phyloP scores from a whole-genome alignment of 2,113 vertebrate species.

The Calidris pygmaea region DNA sequence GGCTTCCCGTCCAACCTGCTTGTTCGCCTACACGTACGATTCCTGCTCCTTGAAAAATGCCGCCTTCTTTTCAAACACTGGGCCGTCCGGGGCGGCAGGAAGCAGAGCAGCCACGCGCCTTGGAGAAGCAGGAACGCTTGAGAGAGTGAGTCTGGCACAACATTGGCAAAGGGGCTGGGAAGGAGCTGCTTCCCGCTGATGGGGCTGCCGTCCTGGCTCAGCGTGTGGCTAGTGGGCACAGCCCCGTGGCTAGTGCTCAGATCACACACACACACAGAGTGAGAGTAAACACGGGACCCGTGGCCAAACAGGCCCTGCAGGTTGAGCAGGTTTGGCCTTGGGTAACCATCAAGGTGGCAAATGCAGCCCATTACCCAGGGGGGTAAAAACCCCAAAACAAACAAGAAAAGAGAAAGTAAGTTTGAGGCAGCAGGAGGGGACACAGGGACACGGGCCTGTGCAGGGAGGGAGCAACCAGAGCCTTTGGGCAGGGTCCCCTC shows the following conservation, averaged over 20 bases:
- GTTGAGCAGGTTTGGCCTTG: neutral
- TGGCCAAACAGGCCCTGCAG: neutral
- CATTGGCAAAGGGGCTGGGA: neutral
- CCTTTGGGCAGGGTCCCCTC: neutral
- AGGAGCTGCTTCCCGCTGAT: neutral
- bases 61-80: conserved; percentile 17
- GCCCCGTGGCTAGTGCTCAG: neutral
- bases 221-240: fast-evolving
- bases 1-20: no score
- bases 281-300: neutral
- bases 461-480: neutral
- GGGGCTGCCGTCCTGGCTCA: neutral
- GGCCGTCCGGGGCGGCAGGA: conserved; percentile 19
- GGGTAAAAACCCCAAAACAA: no score
- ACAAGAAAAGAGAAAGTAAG: fast-evolving
- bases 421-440: neutral
- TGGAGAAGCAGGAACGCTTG: neutral
- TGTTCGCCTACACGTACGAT: neutral
- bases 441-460: fast-evolving
- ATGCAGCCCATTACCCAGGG: no score
- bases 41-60: neutral
- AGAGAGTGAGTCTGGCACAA: neutral
- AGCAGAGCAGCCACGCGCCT: neutral
- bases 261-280: neutral
- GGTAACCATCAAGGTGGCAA: neutral